These are phyloP conservation scores for Hemibagrus guttatus DNA, from an alignment of 2,797 vertebrate species.

Conservation along the genomic window DNA sequence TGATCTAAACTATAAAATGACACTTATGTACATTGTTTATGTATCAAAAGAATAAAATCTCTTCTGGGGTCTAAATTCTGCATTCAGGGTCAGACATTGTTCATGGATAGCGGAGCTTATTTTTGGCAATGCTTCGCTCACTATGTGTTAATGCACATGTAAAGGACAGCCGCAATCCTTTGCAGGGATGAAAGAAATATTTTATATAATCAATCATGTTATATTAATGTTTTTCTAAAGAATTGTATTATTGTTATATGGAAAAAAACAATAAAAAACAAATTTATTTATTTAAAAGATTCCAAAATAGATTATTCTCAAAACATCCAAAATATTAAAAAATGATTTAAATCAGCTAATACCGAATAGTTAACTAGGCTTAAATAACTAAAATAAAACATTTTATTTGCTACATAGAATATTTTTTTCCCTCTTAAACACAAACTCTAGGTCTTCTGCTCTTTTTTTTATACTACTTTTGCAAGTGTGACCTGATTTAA, in stretches of 20 bases:
- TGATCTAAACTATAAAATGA: not conserved
- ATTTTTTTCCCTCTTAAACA: too few species aligned
- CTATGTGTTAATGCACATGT: not conserved
- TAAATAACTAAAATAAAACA: not conserved
- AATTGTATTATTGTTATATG: not conserved
- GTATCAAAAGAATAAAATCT: not conserved
- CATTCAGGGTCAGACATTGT: not conserved
- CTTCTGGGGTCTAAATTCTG: not conserved
- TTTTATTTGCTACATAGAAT: not conserved
- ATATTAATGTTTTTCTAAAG: not conserved
- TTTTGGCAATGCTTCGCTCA: too few species aligned
- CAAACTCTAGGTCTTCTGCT: too few species aligned
- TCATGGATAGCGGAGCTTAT: not conserved
- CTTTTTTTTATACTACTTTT: too few species aligned
- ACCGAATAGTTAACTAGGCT: not conserved
- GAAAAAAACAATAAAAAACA: not conserved
- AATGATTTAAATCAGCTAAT: not conserved
- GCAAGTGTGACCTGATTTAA: too few species aligned
- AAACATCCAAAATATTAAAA: not conserved
- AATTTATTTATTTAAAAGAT: not conserved
- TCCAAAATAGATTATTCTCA: not conserved
- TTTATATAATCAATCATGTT: not conserved
- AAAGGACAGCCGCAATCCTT: not conserved
- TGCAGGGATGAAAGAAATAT: not conserved
- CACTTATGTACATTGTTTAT: not conserved